phyloP scores from a whole-genome alignment of 2,113 vertebrate genomes.

The Pristiophorus japonicus region DNA sequence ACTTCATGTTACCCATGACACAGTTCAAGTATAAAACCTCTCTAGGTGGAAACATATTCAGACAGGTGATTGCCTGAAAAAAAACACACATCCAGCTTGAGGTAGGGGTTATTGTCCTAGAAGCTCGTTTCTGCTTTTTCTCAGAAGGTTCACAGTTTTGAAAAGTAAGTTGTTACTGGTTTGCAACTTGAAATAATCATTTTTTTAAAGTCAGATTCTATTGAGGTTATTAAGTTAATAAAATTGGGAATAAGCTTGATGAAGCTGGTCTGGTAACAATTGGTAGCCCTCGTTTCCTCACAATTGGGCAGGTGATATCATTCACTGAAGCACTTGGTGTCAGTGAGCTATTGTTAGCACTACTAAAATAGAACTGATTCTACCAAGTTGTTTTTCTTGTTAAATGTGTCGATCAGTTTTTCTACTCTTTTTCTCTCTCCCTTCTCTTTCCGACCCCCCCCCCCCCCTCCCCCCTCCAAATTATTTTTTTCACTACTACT shows the following conservation, averaged over 20 bases:
- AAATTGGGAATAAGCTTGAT: neutral
- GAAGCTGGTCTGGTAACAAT: neutral
- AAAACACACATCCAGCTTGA: neutral
- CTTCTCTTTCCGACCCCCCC: too few species aligned
- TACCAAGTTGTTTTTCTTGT: neutral
- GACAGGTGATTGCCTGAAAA: slow-evolving; percentile 30
- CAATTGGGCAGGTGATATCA: neutral
- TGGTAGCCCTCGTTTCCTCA: too few species aligned
- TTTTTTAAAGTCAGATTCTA: neutral
- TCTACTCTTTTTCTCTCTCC: neutral
- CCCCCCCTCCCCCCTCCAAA: too few species aligned
- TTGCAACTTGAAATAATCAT: neutral
- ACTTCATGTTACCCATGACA: slow-evolving; percentile 36
- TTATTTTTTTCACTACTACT: neutral
- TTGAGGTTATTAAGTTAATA: neutral
- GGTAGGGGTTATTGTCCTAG: neutral
- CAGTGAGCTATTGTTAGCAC: neutral
- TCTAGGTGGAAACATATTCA: neutral
- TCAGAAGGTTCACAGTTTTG: neutral
- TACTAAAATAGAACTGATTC: neutral
- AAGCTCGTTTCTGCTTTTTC: neutral
- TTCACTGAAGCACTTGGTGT: neutral
- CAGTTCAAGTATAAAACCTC: slow-evolving; percentile 19
- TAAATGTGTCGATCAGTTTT: neutral
- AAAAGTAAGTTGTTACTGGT: neutral